Base-by-base conservation (phyloP, 2,888 invertebrate genomes). In the Ectropis crepuscularia region DNA sequence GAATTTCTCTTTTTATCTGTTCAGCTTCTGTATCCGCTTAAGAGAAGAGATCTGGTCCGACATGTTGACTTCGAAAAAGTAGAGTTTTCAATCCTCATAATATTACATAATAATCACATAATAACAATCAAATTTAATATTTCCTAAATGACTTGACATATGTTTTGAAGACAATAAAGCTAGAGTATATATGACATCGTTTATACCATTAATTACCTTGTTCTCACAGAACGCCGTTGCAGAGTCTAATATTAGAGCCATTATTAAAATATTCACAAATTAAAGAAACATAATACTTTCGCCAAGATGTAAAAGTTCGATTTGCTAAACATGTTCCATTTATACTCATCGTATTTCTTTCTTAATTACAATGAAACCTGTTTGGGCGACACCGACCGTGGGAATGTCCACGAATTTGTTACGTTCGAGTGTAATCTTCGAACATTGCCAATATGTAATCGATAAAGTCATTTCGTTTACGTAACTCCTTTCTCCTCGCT, bases 341-440 rank as follows among this genome's bases (percentile, higher is more conserved):
- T 48, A 60, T 28, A 12, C 60, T 57, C 39, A 36, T 59, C 60
- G 57, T 65, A 61, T 60, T 65, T 65, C 64, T 64, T 64, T 60
- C 57, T 65, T 65, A 57, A 65, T 65, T 65, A 65, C 51, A 45
- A 45, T 42, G 37, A 37, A 65, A 65, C 64, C 60, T 53, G 64
- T 65, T 61, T 57, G 11, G 12, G 57, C 42, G 53, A 55, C 51
- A 55, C 41, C 57, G 57, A 65, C 42, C 64, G 64, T 65, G 64
- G 45, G 64, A 65, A 65, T 61, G 48, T 61, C 60, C 59, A 55
- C 53, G 6, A 42, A 50, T 55, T 39, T 63, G 10, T 55, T 63
- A 50, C 41, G 53, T 62, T 16, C 53, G 28, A 38, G 43, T 58
- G 50, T 63, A 43, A 63, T 58, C 45, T 51, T 62, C 39, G 43